Evolutionary conservation across 2,888 invertebrate species (phyloP), one percentile per base, ranked within the genome.

Genomic region (Dryobotodes eremita): DNA sequence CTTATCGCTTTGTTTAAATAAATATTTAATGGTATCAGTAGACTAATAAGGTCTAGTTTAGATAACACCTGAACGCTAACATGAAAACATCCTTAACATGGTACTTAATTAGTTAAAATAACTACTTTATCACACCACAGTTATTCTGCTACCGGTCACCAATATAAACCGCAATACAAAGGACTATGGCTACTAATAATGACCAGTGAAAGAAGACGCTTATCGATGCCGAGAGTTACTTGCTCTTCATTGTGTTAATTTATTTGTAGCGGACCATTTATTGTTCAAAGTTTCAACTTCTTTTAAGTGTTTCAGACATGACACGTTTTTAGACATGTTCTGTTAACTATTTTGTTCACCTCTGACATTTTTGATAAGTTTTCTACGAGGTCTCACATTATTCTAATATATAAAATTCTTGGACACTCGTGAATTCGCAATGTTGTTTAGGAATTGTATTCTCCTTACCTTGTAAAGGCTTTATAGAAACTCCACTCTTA

Each of bases 1-100:
- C 6, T 31, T 80, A 55, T 71, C 23, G 13, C 4, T 59, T 26
- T n/a, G 26, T 59, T 23, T 6, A 36, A 64, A 48, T 20, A n/a
- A 48, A 48, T 31, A 2, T 50, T 15, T 50, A n/a, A 53, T 36
- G 11, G 3, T n/a, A 0, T 11, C n/a, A 2, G 13, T 23, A n/a
- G n/a, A 79, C 17, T 80, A 62, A 48, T 26, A 23, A 36, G 7
- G 8, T n/a, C 5, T 20, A 15, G n/a, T 26, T 42, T 13, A 0
- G 48, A 71, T 76, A 57, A 65, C 23, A 36, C 1, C 7, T 17
- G 26, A 46, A 76, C 50, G 11, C 1, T 11, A 31, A n/a, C 23
- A 50, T 57, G n/a, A 72, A 80, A 80, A 79, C 81, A 80, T 80
- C 64, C 55, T 57, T 5, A 42, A 80, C 8, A 17, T 17, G 2